Percentiles rank a stretch among this genome's conserved stretches.
Evolutionary conservation across 2,113 vertebrate genomes (phyloP).

Genomic region (Pavo muticus): DNA sequence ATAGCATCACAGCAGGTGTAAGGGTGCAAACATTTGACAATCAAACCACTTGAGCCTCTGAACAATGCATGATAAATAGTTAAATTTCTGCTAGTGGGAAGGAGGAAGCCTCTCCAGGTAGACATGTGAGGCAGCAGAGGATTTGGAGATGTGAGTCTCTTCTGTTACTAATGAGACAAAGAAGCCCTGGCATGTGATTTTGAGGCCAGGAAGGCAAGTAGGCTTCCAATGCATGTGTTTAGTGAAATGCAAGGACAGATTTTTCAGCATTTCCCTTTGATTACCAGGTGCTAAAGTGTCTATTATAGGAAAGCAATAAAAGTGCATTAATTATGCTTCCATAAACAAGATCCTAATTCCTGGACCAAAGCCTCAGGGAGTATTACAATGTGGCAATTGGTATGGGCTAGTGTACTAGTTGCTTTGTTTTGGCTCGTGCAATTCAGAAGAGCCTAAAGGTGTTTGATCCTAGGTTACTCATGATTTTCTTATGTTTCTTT

Average conservation of each 20-base stretch:
- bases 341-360: conserved; percentile 13
- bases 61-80: not conserved
- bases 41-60: not conserved
- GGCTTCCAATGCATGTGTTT: not conserved
- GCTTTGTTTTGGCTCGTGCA: conserved; percentile 11
- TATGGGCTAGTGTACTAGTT: not conserved
- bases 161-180: not conserved
- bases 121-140: not conserved
- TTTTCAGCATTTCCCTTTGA: conserved; percentile 24
- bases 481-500: conserved; percentile 30
- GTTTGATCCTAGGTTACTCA: not conserved
- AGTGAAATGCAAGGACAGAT: not conserved
- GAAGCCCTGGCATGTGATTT: not conserved
- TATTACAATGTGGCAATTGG: not conserved
- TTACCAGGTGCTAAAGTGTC: not conserved
- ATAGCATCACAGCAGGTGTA: not conserved
- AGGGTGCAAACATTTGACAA: not conserved
- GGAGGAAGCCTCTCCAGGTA: not conserved
- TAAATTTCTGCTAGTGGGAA: not conserved
- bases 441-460: conserved; percentile 3
- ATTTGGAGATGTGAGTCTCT: not conserved
- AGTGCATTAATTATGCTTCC: conserved; percentile 30
- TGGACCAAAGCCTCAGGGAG: not conserved
- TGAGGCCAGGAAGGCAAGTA: not conserved
- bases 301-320: conserved; percentile 17